These are phyloP conservation scores for Steinernema khuongi DNA, from an alignment of 1,140 invertebrate genomes.

Conservation along the genomic window DNA sequence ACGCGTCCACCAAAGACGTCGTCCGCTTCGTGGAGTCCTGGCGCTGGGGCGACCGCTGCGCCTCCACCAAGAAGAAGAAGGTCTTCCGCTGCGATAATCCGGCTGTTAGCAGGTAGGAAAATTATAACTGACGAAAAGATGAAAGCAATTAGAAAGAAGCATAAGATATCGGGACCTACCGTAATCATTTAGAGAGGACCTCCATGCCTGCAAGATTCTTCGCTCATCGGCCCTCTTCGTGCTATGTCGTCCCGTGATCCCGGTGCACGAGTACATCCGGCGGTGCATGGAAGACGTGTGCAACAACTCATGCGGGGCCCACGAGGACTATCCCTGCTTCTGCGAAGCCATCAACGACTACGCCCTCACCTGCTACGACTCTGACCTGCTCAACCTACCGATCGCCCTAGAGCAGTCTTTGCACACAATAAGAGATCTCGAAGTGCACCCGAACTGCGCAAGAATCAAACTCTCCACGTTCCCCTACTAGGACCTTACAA, in stretches of 20 bases:
- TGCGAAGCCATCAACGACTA: conserved; percentile 1
- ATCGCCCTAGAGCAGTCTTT: too few species aligned
- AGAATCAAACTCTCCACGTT: too few species aligned
- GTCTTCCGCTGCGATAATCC: not conserved
- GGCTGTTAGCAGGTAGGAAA: not conserved
- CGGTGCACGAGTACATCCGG: not conserved
- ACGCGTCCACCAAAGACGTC: not conserved
- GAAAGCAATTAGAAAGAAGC: too few species aligned
- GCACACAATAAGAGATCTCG: not conserved
- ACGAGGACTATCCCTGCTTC: not conserved
- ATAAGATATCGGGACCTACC: too few species aligned
- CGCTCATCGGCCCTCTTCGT: not conserved
- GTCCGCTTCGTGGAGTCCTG: not conserved
- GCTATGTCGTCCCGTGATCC: not conserved
- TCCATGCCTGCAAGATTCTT: not conserved
- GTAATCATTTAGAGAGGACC: too few species aligned
- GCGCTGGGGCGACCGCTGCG: not conserved
- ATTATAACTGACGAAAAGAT: too few species aligned
- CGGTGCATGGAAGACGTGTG: conserved; percentile 1
- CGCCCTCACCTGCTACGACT: not conserved
- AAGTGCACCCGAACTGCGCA: not conserved
- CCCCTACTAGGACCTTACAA: too few species aligned
- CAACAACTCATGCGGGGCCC: not conserved
- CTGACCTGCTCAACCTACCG: not conserved
- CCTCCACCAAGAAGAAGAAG: not conserved